phyloP scores from a whole-genome alignment of 1,140 invertebrate genomes.

The Harlomillsia oculata region DNA sequence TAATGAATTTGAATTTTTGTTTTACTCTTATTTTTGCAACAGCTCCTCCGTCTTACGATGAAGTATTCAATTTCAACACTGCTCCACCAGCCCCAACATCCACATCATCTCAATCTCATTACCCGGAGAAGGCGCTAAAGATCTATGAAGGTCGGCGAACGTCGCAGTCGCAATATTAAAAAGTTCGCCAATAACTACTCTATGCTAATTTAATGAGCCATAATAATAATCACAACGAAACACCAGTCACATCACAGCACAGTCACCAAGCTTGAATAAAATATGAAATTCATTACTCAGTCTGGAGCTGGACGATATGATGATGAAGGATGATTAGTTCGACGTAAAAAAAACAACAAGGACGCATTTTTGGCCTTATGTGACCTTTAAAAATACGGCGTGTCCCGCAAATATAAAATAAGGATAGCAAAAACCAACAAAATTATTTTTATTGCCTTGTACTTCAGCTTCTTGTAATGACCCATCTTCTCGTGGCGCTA shows the following conservation, averaged over 20 bases:
- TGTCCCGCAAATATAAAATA: too few relatives aligned
- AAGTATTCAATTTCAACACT: constrained; percentile 14
- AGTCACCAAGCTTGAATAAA: background rate
- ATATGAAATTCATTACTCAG: background rate
- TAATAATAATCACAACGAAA: background rate
- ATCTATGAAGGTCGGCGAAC: constrained; percentile 6
- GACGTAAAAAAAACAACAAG: background rate
- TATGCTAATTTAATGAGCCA: background rate
- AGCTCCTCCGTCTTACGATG: constrained; percentile 18
- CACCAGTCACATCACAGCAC: background rate
- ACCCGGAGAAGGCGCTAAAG: constrained; percentile 6
- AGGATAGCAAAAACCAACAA: too few relatives aligned
- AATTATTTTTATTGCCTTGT: too few relatives aligned
- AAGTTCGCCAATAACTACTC: background rate
- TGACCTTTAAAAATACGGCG: too few relatives aligned
- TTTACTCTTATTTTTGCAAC: background rate
- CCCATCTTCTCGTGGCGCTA: too few relatives aligned
- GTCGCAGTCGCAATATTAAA: background rate
- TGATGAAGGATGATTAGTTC: background rate
- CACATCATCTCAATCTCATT: constrained; percentile 3
- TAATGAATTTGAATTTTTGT: constrained; percentile 8
- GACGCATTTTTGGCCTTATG: too few relatives aligned
- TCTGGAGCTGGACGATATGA: background rate
- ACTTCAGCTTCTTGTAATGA: too few relatives aligned
- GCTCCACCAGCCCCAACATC: background rate